Evolutionary conservation across 2,113 vertebrate genomes (phyloP), one percentile per base, ranked within the genome.

Genomic region (Gnathochromis pfefferi): DNA sequence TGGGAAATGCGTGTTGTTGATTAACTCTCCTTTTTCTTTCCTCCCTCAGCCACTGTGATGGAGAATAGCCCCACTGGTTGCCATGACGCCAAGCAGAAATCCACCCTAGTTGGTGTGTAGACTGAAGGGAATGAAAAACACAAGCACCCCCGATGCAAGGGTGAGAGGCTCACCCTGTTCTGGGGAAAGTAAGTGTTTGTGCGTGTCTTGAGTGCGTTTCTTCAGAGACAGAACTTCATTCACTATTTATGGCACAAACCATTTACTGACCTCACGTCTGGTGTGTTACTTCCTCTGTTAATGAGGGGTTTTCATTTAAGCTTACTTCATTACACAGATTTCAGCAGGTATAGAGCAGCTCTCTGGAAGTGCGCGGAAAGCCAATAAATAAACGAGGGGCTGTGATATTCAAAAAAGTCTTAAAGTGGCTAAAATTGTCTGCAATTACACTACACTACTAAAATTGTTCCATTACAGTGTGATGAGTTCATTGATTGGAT

Each of bases 61-160:
- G 90, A 92, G 91, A 94, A 91, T 86, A 91, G 88, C 79, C 83
- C 84, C 82, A 40, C 49, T 85, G 89, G 94, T 96, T 96, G 82
- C 92, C 90, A 95, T 95, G 94, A 87, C 2, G n/a, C 87, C 92
- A 75, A 60, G 91, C 84, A 93, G 92, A 90, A 93, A 93, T 94
- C 91, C 87, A 87, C 92, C 90, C 93, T 84, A 80, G 83, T 88
- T 80, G 26, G 54, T 87, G n/a, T 49, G 81, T 5, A 28, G 21
- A 82, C 58, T 70, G 42, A 89, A 75, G 65, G 82, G 88, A 91
- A 88, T 88, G n/a, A 83, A 55, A 90, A 92, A 87, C 60, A 87
- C 26, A 80, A 81, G 83, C 35, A 75, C 86, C 82, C 82, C 83
- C 9, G 28, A 68, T 75, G 80, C 45, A 63, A 73, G 33, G 88